Percentiles rank a stretch among this genome's conserved stretches.
Conservation (phyloP, 2,888 invertebrate species). For the Smittia sp. region DNA sequence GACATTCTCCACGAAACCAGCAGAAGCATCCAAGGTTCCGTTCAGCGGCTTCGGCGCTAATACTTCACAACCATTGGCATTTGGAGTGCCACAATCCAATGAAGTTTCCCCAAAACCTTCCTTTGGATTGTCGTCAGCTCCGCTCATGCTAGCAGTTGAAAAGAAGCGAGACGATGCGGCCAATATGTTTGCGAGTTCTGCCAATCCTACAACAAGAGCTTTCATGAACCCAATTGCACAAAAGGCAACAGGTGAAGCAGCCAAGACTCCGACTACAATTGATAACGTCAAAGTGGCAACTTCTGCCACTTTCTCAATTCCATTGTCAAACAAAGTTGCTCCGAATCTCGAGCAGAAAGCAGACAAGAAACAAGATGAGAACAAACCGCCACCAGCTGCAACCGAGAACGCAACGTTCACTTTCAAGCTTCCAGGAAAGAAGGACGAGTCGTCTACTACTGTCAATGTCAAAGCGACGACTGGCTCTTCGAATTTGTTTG, state of each 20-base stretch:
- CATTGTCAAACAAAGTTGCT: background rate
- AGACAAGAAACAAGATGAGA: constrained; percentile 22
- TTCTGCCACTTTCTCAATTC: constrained; percentile 29
- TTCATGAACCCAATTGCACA: background rate
- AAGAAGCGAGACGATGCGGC: background rate
- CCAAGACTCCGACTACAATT: constrained; percentile 18
- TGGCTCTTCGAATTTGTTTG: background rate
- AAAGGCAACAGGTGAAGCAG: background rate
- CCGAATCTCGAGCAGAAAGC: background rate
- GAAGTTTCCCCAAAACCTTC: background rate
- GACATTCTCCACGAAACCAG: no score
- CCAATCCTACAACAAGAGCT: background rate
- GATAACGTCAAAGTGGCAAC: background rate
- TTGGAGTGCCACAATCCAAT: background rate
- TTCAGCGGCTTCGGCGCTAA: background rate
- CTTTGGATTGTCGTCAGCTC: background rate
- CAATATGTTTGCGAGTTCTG: background rate
- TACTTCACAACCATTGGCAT: background rate
- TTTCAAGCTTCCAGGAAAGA: constrained; percentile 29
- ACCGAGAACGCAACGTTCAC: constrained; percentile 16
- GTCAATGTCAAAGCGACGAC: background rate
- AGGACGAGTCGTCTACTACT: background rate
- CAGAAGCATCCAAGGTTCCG: no score
- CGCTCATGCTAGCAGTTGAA: background rate
- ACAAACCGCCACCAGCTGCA: background rate